Percentiles rank a stretch among this genome's conserved stretches.
These are phyloP conservation scores for Numida meleagris DNA, from an alignment of 2,113 vertebrate species.

Conservation along the genomic window DNA sequence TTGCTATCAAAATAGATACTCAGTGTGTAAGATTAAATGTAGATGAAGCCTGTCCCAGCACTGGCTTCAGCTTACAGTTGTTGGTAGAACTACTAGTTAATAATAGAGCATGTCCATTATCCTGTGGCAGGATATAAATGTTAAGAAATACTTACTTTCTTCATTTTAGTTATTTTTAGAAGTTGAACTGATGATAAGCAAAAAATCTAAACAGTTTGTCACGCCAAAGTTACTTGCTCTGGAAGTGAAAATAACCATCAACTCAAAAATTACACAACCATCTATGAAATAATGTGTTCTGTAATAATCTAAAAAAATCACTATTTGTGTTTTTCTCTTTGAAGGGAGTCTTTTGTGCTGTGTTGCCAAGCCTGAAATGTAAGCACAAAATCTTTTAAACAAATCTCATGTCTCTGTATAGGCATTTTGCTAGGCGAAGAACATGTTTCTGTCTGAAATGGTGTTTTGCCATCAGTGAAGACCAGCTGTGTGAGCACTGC, in stretches of 20 bases:
- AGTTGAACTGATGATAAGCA: not conserved
- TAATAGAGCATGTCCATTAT: not conserved
- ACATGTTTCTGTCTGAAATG: not conserved
- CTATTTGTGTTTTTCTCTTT: not conserved
- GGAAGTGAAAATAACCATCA: not conserved
- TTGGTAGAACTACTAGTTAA: not conserved
- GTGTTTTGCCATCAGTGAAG: not conserved
- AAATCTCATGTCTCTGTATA: not conserved
- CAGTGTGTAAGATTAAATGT: not conserved
- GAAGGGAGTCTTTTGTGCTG: not conserved
- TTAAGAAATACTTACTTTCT: not conserved
- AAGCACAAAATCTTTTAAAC: rapidly evolving
- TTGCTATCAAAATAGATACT: not conserved
- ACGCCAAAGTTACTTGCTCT: not conserved
- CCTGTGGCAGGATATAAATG: not conserved
- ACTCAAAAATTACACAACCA: not conserved
- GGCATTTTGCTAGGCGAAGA: not conserved
- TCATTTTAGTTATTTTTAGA: not conserved
- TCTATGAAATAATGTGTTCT: not conserved
- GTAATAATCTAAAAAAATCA: not conserved
- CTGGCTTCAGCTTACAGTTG: not conserved
- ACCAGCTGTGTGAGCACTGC: not conserved
- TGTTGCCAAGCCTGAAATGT: not conserved
- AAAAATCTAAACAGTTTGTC: not conserved
- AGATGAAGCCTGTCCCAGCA: not conserved